Conservation (phyloP, 1,140 invertebrate species). For the Eupristina koningsbergeri region DNA sequence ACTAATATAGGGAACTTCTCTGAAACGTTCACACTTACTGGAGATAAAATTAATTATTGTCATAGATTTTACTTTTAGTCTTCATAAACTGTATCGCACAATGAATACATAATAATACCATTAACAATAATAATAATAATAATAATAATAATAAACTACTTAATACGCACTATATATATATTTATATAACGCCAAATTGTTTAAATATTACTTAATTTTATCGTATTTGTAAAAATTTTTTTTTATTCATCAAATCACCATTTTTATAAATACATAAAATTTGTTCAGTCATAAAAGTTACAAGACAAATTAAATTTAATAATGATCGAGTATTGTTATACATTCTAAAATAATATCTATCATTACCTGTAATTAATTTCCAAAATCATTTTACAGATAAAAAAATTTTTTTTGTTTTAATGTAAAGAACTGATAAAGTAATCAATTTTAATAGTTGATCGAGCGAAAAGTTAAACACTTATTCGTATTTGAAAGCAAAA, state of each 20-base stretch:
- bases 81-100: neutral
- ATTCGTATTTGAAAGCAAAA: no score
- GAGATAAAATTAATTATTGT: neutral
- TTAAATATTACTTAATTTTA: neutral
- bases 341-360: neutral
- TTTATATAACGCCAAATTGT: neutral
- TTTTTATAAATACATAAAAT: neutral
- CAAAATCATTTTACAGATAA: neutral
- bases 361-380: neutral
- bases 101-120: neutral
- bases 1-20: neutral
- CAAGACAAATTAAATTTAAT: neutral
- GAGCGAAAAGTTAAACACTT: no score
- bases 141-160: neutral
- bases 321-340: neutral
- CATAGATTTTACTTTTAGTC: no score
- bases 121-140: neutral
- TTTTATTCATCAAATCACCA: neutral
- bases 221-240: neutral
- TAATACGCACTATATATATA: neutral
- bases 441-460: no score
- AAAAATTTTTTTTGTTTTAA: neutral
- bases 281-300: neutral
- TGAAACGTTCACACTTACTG: neutral
- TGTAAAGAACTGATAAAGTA: no score